These are phyloP conservation scores for Apocheima hispidaria DNA, from an alignment of 2,888 invertebrate genomes.

Conservation along the genomic window DNA sequence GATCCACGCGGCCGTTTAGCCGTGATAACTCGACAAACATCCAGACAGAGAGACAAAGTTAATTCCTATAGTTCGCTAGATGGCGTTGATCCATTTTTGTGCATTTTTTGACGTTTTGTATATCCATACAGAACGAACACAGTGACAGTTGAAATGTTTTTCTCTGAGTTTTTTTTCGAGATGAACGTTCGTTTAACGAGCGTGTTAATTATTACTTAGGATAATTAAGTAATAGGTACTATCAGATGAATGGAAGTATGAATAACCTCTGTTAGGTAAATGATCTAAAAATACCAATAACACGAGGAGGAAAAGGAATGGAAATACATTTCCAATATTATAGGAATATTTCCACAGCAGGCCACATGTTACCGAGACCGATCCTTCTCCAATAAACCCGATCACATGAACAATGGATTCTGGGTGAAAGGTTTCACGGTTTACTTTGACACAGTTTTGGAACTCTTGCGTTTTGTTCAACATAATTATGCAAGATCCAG, in stretches of 20 bases:
- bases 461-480: background rate
- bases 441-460: background rate
- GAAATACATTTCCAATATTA: constrained; percentile 35
- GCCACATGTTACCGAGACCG: constrained; percentile 47
- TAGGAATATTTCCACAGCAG: constrained; percentile 33
- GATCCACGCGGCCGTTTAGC: no score
- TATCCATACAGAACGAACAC: no score
- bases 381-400: constrained; percentile 64
- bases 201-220: no score
- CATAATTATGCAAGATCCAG: no score
- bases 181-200: no score
- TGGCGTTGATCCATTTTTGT: no score
- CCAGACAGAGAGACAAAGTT: no score
- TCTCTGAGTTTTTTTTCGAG: no score
- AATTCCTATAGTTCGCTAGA: no score
- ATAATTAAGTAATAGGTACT: background rate
- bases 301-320: constrained; percentile 33
- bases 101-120: no score
- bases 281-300: constrained; percentile 16
- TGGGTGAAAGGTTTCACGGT: constrained; percentile 52
- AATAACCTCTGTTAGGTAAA: background rate
- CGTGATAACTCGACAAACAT: no score
- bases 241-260: background rate
- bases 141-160: no score
- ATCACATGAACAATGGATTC: constrained; percentile 77